Base-by-base conservation (phyloP, 2,888 invertebrate species). In the Cheilosia soror region DNA sequence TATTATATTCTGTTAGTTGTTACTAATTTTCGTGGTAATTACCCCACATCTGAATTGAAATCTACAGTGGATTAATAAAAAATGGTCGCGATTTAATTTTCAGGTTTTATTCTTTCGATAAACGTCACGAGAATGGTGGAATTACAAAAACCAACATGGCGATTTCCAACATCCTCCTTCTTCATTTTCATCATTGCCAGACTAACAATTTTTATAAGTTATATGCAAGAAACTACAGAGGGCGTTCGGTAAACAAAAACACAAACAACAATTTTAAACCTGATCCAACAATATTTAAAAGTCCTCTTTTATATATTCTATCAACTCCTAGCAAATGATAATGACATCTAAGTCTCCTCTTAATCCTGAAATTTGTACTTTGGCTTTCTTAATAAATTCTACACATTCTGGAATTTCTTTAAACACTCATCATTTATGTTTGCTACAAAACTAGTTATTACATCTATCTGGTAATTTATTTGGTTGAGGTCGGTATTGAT, bases 1-100 rank as follows among this genome's bases (percentile, higher is more conserved):
- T 40, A 20, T 25, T 5, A 4, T 3, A 5, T 31, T 55, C 1
- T 31, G 5, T 31, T n/a, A n/a, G 5, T 27, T 11, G 20, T 29
- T 53, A 7, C 3, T 53, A 53, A 25, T 53, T 53, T 55, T 15
- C 15, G 20, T 25, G 40, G 27, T 51, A 55, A 15, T 1, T 55
- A 58, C 58, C 40, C 58, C 37, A 58, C 58, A 58, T 20, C 58
- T 58, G 58, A 58, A 40, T 58, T 40, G 15, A 15, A 57, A 37
- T 57, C n/a, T n/a, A n/a, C n/a, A n/a, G n/a, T n/a, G n/a, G n/a
- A n/a, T n/a, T n/a, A n/a, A n/a, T n/a, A n/a, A n/a, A n/a, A n/a
- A n/a, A n/a, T n/a, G n/a, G n/a, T n/a, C n/a, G n/a, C n/a, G n/a
- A n/a, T n/a, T n/a, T n/a, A n/a, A n/a, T n/a, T n/a, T n/a, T n/a